phyloP scores from a whole-genome alignment of 2,113 vertebrate genomes.

The Oreocharis arfaki region DNA sequence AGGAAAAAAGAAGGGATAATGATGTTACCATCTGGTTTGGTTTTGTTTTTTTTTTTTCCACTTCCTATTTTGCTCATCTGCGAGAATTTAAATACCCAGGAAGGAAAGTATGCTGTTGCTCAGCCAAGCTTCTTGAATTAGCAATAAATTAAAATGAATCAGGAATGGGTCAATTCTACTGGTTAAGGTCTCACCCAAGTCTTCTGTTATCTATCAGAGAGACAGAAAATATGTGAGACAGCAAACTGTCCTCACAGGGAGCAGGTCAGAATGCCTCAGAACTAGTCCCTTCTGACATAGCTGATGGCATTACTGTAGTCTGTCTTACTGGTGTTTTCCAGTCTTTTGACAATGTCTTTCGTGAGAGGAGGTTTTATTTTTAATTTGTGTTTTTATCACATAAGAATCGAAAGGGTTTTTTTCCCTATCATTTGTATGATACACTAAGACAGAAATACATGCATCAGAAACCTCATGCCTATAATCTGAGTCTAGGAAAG shows the following conservation, averaged over 20 bases:
- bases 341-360: background rate
- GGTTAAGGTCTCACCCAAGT: background rate
- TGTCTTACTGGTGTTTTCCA: background rate
- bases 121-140: background rate
- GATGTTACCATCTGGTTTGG: background rate
- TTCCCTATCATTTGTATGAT: background rate
- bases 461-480: background rate
- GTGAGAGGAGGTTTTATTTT: background rate
- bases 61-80: background rate
- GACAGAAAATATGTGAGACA: background rate
- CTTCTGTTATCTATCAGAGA: background rate
- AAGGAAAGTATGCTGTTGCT: background rate
- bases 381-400: background rate
- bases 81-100: background rate
- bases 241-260: background rate
- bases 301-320: background rate
- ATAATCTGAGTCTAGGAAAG: background rate
- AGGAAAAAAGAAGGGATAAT: background rate
- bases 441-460: background rate
- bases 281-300: background rate
- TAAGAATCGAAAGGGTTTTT: background rate
- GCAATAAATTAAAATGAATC: background rate
- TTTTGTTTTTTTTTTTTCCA: too few relatives aligned
- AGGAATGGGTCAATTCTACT: background rate
- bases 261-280: background rate